A percentile compares a stretch with the other conserved stretches of the same genome.
These are phyloP conservation scores for Pantherophis guttatus DNA, from an alignment of 2,113 vertebrate species.

Conservation along the genomic window DNA sequence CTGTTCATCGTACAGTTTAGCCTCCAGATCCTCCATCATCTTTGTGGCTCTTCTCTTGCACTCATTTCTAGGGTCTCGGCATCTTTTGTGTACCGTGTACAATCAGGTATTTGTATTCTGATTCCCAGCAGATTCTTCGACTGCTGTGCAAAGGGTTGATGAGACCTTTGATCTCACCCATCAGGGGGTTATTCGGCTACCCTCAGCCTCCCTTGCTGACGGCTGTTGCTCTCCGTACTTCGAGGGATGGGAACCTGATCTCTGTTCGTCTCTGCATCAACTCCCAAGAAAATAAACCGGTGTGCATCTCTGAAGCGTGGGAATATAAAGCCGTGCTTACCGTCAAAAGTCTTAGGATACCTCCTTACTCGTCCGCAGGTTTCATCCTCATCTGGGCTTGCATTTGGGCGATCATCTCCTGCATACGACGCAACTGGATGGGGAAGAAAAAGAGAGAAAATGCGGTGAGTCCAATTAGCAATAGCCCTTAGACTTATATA, in stretches of 20 bases:
- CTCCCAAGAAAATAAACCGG: neutral
- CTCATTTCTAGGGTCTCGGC: neutral
- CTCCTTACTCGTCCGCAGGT: slow-evolving; percentile 75
- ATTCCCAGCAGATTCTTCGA: neutral
- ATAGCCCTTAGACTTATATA: neutral
- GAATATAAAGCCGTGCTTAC: slow-evolving; percentile 39
- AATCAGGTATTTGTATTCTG: neutral
- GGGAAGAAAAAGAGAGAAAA: neutral
- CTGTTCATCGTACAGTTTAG: too few species aligned
- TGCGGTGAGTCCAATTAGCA: neutral
- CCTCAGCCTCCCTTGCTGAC: neutral
- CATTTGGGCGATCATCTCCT: slow-evolving; percentile 89
- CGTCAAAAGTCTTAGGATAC: slow-evolving; percentile 1
- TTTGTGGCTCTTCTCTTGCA: neutral
- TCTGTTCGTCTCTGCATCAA: neutral
- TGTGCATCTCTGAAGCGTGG: neutral
- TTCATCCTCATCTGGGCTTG: slow-evolving; percentile 88
- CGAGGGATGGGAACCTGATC: neutral
- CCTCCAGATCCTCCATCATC: neutral
- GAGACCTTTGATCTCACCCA: neutral
- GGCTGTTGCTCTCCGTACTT: neutral
- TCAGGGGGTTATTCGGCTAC: neutral
- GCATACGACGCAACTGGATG: slow-evolving; percentile 81
- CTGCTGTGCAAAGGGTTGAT: neutral
- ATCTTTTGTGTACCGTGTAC: neutral